These are phyloP conservation scores for Gibbula magus DNA, from an alignment of 2,888 invertebrate genomes.

Conservation along the genomic window DNA sequence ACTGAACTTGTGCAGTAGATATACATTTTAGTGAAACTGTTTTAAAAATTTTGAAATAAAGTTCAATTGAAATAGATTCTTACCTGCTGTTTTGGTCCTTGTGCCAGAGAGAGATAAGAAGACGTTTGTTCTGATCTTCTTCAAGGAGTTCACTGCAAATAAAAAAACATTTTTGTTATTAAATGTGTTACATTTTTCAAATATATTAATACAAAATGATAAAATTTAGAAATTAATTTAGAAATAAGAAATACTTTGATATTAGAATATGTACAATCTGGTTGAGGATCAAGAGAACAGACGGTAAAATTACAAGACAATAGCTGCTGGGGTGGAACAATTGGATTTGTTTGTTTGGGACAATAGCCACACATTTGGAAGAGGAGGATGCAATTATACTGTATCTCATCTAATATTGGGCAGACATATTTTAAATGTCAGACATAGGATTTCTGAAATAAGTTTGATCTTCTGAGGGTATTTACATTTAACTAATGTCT, in stretches of 20 bases:
- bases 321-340: no score
- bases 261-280: not conserved
- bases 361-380: no score
- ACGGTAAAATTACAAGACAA: not conserved
- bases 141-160: constrained; percentile 68
- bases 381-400: no score
- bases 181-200: not conserved
- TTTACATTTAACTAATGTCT: constrained; percentile 2
- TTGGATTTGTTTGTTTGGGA: no score
- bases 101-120: constrained; percentile 71
- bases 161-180: not conserved
- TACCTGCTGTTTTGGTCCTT: constrained; percentile 61
- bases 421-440: not conserved
- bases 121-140: constrained; percentile 67
- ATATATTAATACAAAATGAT: not conserved
- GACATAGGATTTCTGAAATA: not conserved
- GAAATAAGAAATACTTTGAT: not conserved
- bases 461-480: not conserved
- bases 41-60: not conserved
- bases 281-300: not conserved
- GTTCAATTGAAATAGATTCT: constrained; percentile 25
- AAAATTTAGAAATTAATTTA: not conserved
- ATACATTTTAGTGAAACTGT: not conserved
- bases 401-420: no score
- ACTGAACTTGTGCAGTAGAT: not conserved